Evolutionary conservation across 2,113 vertebrate genomes (phyloP), one percentile per base, ranked within the genome.

Genomic region (Odocoileus virginianus): DNA sequence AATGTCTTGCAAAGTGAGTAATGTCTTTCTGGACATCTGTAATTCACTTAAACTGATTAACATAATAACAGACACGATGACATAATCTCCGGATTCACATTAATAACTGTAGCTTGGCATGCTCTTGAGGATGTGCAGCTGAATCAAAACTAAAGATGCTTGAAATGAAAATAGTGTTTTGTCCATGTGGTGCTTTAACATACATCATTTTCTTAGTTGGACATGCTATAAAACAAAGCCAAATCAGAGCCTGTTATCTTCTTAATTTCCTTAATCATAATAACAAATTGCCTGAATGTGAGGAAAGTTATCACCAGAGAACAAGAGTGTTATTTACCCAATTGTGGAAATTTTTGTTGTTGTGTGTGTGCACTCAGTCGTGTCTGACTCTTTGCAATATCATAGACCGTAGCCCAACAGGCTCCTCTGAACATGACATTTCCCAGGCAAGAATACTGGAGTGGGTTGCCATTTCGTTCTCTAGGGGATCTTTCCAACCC

Each of bases 31-130:
- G 92, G 87, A 76, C 64, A 88, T 40, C 21, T 23, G 47, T 85
- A 95, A 94, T 95, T 91, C 54, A 90, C 92, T 94, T 97, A 94
- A 83, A n/a, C n/a, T 88, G 45, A 91, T 74, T 96, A 93, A 52
- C 67, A 89, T 71, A 60, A 57, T 43, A 89, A 84, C 71, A 95
- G 89, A 97, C 19, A 45, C 23, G 71, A 74, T 96, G 87, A 95
- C 83, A 95, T 74, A 95, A 86, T 36, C 78, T 96, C 91, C 27
- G 23, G 93, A 47, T 91, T 60, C 91, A 43, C 57, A 92, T 81
- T 74, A 92, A 58, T 60, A 52, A 92, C 78, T 74, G 12, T 64
- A 86, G 45, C 19, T 43, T 40, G 47, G 54, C 64, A 71, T 81
- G 74, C 60, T 91, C 16, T 79, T 60, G n/a, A 36, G 78, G 82